Evolutionary conservation across 2,888 invertebrate species (phyloP).

Genomic region (Hypolimnas misippus): DNA sequence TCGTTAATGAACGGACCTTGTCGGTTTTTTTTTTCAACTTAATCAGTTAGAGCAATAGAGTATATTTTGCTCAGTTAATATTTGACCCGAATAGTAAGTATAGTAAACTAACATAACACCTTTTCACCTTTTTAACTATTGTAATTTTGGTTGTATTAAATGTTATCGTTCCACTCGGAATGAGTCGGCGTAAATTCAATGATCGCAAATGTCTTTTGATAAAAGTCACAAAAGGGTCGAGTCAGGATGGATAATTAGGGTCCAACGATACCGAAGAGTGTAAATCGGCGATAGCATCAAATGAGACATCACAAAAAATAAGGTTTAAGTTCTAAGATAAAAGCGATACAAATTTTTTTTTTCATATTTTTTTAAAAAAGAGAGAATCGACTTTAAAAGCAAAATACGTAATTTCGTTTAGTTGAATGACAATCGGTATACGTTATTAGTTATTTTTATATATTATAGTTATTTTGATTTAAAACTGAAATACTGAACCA

Average conservation of each 20-base stretch:
- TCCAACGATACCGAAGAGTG: slow-evolving; percentile 10
- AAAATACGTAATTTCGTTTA: neutral
- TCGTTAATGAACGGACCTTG: too few species aligned
- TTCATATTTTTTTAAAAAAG: neutral
- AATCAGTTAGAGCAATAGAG: too few species aligned
- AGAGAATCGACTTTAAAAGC: neutral
- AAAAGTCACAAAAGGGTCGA: slow-evolving; percentile 12
- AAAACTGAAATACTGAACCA: too few species aligned
- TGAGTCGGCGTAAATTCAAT: slow-evolving; percentile 15
- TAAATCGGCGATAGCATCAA: slow-evolving; percentile 12
- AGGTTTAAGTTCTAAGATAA: slow-evolving; percentile 7
- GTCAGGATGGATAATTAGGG: slow-evolving; percentile 16
- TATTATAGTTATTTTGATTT: too few species aligned
- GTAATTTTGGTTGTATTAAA: slow-evolving; percentile 7
- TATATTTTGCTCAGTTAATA: too few species aligned
- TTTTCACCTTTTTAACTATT: neutral
- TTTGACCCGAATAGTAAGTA: too few species aligned
- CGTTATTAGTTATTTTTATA: too few species aligned
- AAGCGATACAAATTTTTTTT: neutral
- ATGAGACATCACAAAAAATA: neutral
- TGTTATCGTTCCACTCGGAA: slow-evolving; percentile 13
- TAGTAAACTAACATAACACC: neutral
- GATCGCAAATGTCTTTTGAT: slow-evolving; percentile 15
- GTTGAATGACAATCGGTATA: too few species aligned
- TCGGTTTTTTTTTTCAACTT: too few species aligned